Evolutionary conservation across 2,113 vertebrate species (phyloP).

Genomic region (Lucifuga dentata): DNA sequence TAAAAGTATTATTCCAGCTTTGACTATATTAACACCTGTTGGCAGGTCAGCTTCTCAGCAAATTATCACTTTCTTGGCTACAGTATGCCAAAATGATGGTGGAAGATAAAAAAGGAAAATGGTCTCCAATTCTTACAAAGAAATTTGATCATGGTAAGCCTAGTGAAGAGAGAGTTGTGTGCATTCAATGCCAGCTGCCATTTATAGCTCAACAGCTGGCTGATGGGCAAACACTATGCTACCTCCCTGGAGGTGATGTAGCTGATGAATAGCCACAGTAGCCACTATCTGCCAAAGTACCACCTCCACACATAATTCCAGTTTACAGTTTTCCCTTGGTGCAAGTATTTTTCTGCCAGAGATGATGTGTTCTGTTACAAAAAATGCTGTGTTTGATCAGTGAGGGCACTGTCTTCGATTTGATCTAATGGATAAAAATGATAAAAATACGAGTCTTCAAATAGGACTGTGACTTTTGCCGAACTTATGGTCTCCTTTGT

Average conservation of each 20-base stretch:
- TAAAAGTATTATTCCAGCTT: no score
- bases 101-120: not conserved
- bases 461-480: not conserved
- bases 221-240: slow-evolving; percentile 18
- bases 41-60: not conserved
- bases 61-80: not conserved
- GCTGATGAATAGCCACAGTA: slow-evolving; percentile 45
- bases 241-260: slow-evolving; percentile 43
- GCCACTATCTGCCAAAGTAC: slow-evolving; percentile 24
- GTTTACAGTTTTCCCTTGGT: slow-evolving; percentile 23
- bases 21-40: not conserved
- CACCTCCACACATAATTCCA: slow-evolving; percentile 45
- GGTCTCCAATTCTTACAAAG: not conserved
- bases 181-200: slow-evolving; percentile 32
- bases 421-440: slow-evolving; percentile 2
- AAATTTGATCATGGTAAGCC: not conserved
- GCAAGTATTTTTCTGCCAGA: slow-evolving; percentile 26
- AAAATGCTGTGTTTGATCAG: slow-evolving; percentile 25
- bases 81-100: not conserved
- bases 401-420: not conserved
- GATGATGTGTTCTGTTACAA: slow-evolving; percentile 14
- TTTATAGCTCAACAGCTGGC: slow-evolving; percentile 50
- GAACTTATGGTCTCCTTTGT: slow-evolving; percentile 24
- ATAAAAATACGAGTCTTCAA: not conserved
- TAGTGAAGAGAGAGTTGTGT: slow-evolving; percentile 4